Evolutionary conservation across 2,113 vertebrate species (phyloP).

Genomic region (Butastur rufipennis): DNA sequence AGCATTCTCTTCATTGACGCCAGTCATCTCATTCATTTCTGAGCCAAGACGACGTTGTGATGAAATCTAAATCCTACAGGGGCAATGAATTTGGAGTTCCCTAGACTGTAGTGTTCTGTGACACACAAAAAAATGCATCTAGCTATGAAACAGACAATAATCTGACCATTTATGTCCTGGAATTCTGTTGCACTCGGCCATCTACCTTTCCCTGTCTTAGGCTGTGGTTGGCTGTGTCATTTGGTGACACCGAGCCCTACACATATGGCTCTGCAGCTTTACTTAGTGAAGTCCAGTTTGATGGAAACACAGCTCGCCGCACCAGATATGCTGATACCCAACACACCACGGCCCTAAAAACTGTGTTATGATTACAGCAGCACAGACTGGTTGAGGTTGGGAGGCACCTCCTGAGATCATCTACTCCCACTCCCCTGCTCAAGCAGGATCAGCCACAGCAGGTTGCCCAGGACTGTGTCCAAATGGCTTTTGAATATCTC

Average conservation of each 20-base stretch:
- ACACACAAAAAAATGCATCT: background rate
- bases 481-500: background rate
- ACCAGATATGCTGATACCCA: background rate
- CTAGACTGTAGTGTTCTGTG: background rate
- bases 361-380: background rate
- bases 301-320: background rate
- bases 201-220: background rate
- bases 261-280: background rate
- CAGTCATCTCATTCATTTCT: background rate
- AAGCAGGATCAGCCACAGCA: background rate
- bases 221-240: background rate
- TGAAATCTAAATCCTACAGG: background rate
- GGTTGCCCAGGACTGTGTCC: background rate
- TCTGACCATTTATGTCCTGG: background rate
- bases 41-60: background rate
- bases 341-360: background rate
- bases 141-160: background rate
- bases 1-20: background rate
- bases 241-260: background rate
- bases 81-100: background rate
- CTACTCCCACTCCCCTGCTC: background rate
- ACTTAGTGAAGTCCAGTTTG: background rate
- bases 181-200: background rate
- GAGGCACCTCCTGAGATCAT: background rate
- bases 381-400: background rate